Percentiles rank a stretch among this genome's conserved stretches.
Conservation (phyloP, 1,140 invertebrate species). For the Episyrphus balteatus region DNA sequence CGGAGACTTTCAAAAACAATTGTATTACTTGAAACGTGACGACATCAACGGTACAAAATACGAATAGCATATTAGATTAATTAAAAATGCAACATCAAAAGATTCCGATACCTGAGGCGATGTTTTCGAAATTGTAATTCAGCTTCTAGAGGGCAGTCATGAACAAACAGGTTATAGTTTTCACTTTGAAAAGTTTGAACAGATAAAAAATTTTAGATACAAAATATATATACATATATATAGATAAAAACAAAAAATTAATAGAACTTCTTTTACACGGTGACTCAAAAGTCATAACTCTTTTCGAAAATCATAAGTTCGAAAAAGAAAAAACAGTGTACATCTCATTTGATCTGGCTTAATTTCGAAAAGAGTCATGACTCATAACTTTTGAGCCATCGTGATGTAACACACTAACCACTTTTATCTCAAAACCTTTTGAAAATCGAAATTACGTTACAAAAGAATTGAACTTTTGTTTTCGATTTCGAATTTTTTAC, state of each 20-base stretch:
- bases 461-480: too few species aligned
- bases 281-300: slow-evolving; percentile 16
- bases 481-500: too few species aligned
- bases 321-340: neutral
- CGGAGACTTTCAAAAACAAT: neutral
- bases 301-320: neutral
- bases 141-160: slow-evolving; percentile 36
- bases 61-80: neutral
- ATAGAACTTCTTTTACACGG: too few species aligned
- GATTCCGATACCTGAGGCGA: slow-evolving; percentile 33
- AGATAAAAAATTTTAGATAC: slow-evolving; percentile 10
- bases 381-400: too few species aligned
- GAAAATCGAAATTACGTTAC: too few species aligned
- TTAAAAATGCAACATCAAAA: slow-evolving; percentile 2
- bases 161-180: slow-evolving; percentile 32
- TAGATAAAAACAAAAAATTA: slow-evolving; percentile 27
- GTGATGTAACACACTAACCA: too few species aligned
- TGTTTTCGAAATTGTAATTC: slow-evolving; percentile 33
- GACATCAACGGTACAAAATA: neutral
- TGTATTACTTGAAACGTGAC: neutral
- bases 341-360: too few species aligned
- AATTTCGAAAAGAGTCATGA: too few species aligned
- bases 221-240: slow-evolving; percentile 4
- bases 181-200: slow-evolving; percentile 18
- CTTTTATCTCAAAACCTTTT: too few species aligned